Evolutionary conservation across 2,797 vertebrate genomes (phyloP).

Genomic region (Tamandua tetradactyla): DNA sequence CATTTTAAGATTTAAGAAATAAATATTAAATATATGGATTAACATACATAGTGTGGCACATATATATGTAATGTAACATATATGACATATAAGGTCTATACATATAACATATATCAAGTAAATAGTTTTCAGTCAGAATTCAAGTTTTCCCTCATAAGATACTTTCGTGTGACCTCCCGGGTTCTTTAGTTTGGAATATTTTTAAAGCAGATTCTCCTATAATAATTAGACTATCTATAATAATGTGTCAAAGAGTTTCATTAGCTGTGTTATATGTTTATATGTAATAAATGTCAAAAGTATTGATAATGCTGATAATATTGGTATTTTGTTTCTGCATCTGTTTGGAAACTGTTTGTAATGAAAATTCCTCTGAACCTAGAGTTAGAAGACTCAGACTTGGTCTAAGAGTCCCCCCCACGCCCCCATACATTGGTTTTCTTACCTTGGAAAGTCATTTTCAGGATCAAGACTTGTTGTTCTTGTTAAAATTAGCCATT

Average conservation of each 20-base stretch:
- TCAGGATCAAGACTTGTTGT: background rate
- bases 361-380: background rate
- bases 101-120: background rate
- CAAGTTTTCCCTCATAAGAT: background rate
- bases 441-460: background rate
- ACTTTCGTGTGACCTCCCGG: background rate
- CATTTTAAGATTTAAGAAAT: background rate
- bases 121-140: background rate
- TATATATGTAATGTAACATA: too few relatives aligned
- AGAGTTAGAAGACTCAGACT: background rate
- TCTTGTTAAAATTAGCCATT: background rate
- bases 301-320: too few relatives aligned
- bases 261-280: background rate
- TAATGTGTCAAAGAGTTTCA: background rate
- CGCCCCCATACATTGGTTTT: too few relatives aligned
- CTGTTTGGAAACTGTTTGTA: background rate
- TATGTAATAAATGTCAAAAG: background rate
- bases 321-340: background rate
- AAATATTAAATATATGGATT: background rate
- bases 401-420: rapidly evolving
- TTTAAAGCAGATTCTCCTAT: background rate
- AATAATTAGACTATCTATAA: background rate
- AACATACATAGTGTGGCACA: too few relatives aligned
- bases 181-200: background rate
- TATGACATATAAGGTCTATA: too few relatives aligned